phyloP scores from a whole-genome alignment of 2,888 invertebrate species.

The Pocota personata region DNA sequence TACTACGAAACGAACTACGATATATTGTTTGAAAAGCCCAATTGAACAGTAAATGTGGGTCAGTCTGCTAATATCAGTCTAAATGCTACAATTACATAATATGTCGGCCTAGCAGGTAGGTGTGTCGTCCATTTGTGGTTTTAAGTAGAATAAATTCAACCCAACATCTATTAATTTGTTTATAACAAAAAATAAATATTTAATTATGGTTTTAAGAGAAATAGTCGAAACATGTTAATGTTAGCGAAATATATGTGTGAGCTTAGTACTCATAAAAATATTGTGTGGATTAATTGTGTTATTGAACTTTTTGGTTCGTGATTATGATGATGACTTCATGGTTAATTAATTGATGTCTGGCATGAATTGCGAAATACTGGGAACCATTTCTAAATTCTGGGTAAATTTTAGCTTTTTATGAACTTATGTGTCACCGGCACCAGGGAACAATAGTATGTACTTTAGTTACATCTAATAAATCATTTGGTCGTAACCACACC shows the following conservation, averaged over 20 bases:
- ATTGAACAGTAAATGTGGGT: conserved; percentile 65
- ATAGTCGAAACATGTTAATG: conserved; percentile 18
- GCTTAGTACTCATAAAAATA: background rate
- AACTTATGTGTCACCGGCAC: background rate
- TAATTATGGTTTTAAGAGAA: conserved; percentile 36
- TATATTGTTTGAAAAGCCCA: conserved; percentile 36
- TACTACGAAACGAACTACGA: conserved; percentile 17
- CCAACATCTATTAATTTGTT: background rate
- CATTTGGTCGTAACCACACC: no score
- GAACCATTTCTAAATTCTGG: conserved; percentile 1
- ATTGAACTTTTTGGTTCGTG: conserved; percentile 61
- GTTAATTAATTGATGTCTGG: conserved; percentile 46
- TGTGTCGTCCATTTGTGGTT: conserved; percentile 39
- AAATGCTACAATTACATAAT: conserved; percentile 59
- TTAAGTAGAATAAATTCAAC: background rate
- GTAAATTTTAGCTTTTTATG: background rate
- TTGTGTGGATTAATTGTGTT: conserved; percentile 41
- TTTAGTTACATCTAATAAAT: background rate
- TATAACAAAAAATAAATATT: background rate
- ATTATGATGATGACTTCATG: conserved; percentile 41
- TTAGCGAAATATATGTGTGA: background rate
- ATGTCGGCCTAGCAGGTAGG: conserved; percentile 20
- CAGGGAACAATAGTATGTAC: background rate
- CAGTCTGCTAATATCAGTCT: conserved; percentile 58
- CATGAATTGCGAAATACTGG: conserved; percentile 5